Evolutionary conservation across 1,140 invertebrate species (phyloP), one percentile per base, ranked within the genome.

Genomic region (Drosophila bipectinata): DNA sequence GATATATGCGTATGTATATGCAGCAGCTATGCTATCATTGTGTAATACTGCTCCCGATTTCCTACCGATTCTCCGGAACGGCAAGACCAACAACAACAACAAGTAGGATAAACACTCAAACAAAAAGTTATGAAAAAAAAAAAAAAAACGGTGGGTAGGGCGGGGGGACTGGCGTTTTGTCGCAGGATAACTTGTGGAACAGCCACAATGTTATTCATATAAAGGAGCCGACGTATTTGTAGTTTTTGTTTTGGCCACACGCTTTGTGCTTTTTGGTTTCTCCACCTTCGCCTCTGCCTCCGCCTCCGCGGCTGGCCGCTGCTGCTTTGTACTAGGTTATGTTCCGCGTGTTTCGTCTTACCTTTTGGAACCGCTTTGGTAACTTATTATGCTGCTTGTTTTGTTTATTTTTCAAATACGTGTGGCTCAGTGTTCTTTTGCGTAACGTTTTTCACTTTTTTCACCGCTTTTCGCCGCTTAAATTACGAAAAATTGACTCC

Each of bases 241-340:
- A 60, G 52, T 55, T 51, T 66, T 41, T 69, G 32, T 67, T 67
- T 66, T 67, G 63, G 45, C 63, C 39, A 62, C 28, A 47, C 54
- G 45, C 57, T 14, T 0, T 62, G 41, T 37, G 34, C 34, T 37
- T 44, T 18, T 44, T 15, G 41, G n/a, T 44, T 44, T 44, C 15
- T 44, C 9, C 15, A 4, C 34, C 12, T 37, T 10, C 4, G 34
- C 34, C 12, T 37, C 4, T 4, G 34, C 34, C 5, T 6, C 7
- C 14, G 41, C 14, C n/a, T 41, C 7, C 51, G 47, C 34, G 26
- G 15, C 52, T 79, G 72, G 76, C 10, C 81, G 77, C 49, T 51
- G 63, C 54, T 64, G 21, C 79, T 74, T 14, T 85, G 84, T 79
- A 83, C 69, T 80, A 91, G 89, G 90, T 91, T 91, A 91, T 91